phyloP scores from a whole-genome alignment of 1,140 invertebrate species.

The Bombus haemorrhoidalis region DNA sequence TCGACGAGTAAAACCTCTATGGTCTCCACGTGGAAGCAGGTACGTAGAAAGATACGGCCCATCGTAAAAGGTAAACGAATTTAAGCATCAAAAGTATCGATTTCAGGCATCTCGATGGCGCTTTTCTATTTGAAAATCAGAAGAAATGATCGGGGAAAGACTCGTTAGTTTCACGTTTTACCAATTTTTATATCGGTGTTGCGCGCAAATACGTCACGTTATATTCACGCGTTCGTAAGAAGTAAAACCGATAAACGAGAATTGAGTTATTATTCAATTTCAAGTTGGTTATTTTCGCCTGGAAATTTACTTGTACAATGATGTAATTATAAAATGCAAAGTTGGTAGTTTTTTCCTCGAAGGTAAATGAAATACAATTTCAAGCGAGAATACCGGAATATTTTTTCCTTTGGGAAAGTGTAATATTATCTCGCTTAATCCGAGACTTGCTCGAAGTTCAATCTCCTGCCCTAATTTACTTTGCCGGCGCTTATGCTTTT shows the following conservation, averaged over 20 bases:
- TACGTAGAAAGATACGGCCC: not conserved
- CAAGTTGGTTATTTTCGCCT: no score
- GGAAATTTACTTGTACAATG: no score
- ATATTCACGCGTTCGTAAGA: not conserved
- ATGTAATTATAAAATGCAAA: not conserved
- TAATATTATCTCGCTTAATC: conserved; percentile 1
- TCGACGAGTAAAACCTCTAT: not conserved
- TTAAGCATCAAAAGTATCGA: not conserved
- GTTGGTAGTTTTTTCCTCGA: no score
- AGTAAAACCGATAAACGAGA: not conserved
- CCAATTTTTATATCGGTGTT: not conserved
- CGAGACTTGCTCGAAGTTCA: not conserved
- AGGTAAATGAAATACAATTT: not conserved
- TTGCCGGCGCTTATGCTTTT: not conserved
- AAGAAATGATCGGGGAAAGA: rapidly evolving
- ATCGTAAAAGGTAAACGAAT: conserved; percentile 8
- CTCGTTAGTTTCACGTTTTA: not conserved
- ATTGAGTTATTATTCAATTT: not conserved
- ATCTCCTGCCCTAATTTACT: conserved; percentile 10
- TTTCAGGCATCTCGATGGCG: not conserved
- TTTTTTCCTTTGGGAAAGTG: not conserved
- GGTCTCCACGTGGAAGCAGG: not conserved
- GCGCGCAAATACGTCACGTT: not conserved
- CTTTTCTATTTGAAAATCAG: no score
- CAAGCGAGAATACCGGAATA: not conserved